Percentiles rank a stretch among this genome's conserved stretches.
Evolutionary conservation across 23 tunicate genomes (phyloP).

Genomic region (Ciona savignyi): DNA sequence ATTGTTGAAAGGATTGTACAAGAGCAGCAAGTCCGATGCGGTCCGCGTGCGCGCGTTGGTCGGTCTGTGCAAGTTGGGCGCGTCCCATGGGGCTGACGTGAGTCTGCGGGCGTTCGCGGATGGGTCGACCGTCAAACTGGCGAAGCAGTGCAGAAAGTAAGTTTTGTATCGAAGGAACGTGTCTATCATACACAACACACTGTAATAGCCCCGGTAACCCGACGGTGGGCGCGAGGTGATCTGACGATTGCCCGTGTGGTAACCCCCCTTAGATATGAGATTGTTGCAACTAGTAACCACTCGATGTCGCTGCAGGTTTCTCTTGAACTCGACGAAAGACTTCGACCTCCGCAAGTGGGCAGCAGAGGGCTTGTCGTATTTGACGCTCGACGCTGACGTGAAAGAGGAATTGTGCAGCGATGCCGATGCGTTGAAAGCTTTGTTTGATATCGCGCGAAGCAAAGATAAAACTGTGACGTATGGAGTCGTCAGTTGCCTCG

Average conservation of each 20-base stretch:
- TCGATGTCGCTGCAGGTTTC: constrained; percentile 23
- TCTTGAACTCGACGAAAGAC: constrained; percentile 62
- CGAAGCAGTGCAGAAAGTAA: constrained; percentile 93
- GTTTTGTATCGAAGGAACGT: too few relatives aligned
- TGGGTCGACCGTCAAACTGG: constrained; percentile 81
- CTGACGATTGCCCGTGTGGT: neutral
- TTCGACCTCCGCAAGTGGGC: constrained; percentile 95
- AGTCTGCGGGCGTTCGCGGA: constrained; percentile 85
- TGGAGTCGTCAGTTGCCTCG: constrained; percentile 87
- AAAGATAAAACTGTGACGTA: constrained; percentile 93
- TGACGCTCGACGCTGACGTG: constrained; percentile 93
- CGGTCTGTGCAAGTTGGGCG: constrained; percentile 92
- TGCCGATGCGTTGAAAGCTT: constrained; percentile 56
- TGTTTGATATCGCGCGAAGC: constrained; percentile 74
- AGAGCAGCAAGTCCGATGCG: constrained; percentile 64
- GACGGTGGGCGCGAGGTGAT: neutral
- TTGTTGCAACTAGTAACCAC: too few relatives aligned
- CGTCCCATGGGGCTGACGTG: constrained; percentile 94
- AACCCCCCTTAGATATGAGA: too few relatives aligned
- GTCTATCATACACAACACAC: too few relatives aligned
- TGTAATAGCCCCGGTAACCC: too few relatives aligned
- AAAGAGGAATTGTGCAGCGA: constrained; percentile 89
- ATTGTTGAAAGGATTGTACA: constrained; percentile 77
- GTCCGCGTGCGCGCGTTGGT: constrained; percentile 83
- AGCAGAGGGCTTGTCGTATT: constrained; percentile 87